Conservation (phyloP, 2,888 invertebrate species). For the Hyposoter didymator region DNA sequence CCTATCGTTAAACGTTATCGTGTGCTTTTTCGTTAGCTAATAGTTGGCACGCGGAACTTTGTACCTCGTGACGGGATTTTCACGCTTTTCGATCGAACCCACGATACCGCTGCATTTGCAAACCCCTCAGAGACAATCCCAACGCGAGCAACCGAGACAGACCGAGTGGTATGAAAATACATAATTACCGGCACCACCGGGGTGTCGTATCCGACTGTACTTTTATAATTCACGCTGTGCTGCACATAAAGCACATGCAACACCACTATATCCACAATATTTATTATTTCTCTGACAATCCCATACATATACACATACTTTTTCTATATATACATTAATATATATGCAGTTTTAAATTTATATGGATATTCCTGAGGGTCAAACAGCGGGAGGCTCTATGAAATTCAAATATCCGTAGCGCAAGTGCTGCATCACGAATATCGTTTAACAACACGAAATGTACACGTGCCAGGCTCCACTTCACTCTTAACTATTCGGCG, state of each 20-base stretch:
- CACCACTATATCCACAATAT: conserved; percentile 26
- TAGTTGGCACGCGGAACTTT: conserved; percentile 52
- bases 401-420: conserved; percentile 65
- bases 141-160: conserved; percentile 11
- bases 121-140: neutral
- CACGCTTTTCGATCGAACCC: conserved; percentile 56
- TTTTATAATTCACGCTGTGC: conserved; percentile 56
- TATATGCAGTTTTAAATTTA: conserved; percentile 15
- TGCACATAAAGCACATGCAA: conserved; percentile 25
- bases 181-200: conserved; percentile 59
- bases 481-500: conserved; percentile 53
- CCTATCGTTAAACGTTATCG: conserved; percentile 50
- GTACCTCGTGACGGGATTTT: conserved; percentile 50
- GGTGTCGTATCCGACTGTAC: conserved; percentile 57
- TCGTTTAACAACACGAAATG: conserved; percentile 65
- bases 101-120: conserved; percentile 40
- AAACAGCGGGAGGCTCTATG: conserved; percentile 59
- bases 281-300: conserved; percentile 35
- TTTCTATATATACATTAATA: conserved; percentile 1
- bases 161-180: conserved; percentile 51
- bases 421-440: conserved; percentile 65
- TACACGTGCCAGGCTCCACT: conserved; percentile 61
- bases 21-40: conserved; percentile 43
- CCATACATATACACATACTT: neutral
- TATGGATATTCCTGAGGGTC: conserved; percentile 35